A percentile compares a stretch with the other conserved stretches of the same genome.
These are phyloP conservation scores for Conopomorpha cramerella DNA, from an alignment of 1,140 invertebrate genomes.

Conservation along the genomic window DNA sequence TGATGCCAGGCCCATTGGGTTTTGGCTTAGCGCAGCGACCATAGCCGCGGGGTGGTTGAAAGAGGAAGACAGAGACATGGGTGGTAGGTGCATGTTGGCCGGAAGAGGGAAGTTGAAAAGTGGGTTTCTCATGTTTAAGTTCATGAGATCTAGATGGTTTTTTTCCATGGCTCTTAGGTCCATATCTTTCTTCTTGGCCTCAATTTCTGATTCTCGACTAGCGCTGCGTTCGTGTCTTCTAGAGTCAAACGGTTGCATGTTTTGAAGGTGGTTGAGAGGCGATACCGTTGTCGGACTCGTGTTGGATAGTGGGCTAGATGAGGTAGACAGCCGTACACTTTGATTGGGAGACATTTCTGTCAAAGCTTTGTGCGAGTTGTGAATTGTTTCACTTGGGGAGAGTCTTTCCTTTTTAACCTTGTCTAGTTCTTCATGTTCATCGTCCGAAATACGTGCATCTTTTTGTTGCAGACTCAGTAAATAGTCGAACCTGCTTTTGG, in stretches of 20 bases:
- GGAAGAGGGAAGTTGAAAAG: slow-evolving; percentile 63
- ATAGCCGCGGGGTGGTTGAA: slow-evolving; percentile 62
- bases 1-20: slow-evolving; percentile 46
- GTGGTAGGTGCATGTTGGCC: slow-evolving; percentile 67
- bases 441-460: slow-evolving; percentile 13
- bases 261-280: slow-evolving; percentile 86
- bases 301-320: slow-evolving; percentile 48
- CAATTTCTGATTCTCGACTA: slow-evolving; percentile 19
- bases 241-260: slow-evolving; percentile 95
- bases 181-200: slow-evolving; percentile 46
- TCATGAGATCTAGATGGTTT: slow-evolving; percentile 61
- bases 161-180: slow-evolving; percentile 53
- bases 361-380: slow-evolving; percentile 23
- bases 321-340: slow-evolving; percentile 36
- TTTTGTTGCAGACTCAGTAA: slow-evolving; percentile 29
- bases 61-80: slow-evolving; percentile 47
- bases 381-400: slow-evolving; percentile 24
- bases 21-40: slow-evolving; percentile 56
- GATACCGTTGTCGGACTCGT: slow-evolving; percentile 67
- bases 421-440: slow-evolving; percentile 9
- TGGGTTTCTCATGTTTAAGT: slow-evolving; percentile 63
- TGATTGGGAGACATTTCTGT: slow-evolving; percentile 33
- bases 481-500: slow-evolving; percentile 37
- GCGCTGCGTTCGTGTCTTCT: slow-evolving; percentile 64
- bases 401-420: slow-evolving; percentile 27